A percentile compares a stretch with the other conserved stretches of the same genome.
Conservation (phyloP, 1,140 invertebrate species). For the Rhopalosiphum padi region DNA sequence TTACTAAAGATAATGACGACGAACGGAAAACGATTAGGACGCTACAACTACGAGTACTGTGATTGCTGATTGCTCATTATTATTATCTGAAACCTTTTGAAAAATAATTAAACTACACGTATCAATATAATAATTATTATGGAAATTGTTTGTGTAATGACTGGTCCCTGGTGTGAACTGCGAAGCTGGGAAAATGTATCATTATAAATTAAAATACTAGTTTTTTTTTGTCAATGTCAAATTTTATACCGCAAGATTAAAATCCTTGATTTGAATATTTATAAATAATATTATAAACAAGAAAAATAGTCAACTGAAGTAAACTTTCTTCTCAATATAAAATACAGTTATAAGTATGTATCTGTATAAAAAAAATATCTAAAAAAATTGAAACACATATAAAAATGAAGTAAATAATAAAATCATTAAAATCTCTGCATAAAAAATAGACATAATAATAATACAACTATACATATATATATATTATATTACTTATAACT, state of each 20-base stretch:
- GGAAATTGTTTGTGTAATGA: not conserved
- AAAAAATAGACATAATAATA: not conserved
- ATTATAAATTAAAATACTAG: conserved; percentile 14
- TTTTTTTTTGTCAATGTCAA: not conserved
- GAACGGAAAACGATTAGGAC: not conserved
- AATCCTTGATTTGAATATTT: conserved; percentile 1
- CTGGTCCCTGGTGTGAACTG: not conserved
- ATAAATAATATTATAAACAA: not conserved
- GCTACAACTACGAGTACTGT: not conserved
- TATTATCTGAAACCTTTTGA: not conserved
- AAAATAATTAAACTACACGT: not conserved
- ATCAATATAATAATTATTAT: not conserved
- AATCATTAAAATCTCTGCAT: not conserved
- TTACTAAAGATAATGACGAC: not conserved
- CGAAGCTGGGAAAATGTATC: not conserved
- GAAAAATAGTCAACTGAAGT: not conserved
- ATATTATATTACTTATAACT: not conserved
- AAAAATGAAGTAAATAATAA: not conserved
- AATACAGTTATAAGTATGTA: not conserved
- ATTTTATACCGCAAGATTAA: not conserved
- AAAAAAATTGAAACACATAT: too few species aligned
- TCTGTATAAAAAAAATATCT: not conserved
- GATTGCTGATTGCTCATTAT: not conserved
- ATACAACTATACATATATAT: not conserved
- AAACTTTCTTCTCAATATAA: not conserved